A percentile compares a stretch with the other conserved stretches of the same genome.
These are phyloP conservation scores for Yponomeuta evonymella DNA, from an alignment of 2,888 invertebrate genomes.

Conservation along the genomic window DNA sequence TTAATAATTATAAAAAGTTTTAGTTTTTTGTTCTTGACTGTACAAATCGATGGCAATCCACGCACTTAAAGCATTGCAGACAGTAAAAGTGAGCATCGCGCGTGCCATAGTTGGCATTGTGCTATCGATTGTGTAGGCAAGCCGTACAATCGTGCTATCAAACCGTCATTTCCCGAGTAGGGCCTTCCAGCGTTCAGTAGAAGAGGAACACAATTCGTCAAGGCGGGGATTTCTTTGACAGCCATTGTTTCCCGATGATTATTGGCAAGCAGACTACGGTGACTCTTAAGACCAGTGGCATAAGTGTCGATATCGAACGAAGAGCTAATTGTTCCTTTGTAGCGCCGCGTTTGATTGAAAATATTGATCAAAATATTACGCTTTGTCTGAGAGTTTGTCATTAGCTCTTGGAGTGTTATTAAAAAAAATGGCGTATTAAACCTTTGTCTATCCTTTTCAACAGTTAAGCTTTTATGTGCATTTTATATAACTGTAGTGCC, in stretches of 20 bases:
- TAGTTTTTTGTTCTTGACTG: too few species aligned
- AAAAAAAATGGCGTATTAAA: background rate
- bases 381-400: background rate
- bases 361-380: background rate
- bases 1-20: too few species aligned
- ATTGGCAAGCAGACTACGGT: slow-evolving; percentile 5
- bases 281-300: background rate
- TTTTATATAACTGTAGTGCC: background rate
- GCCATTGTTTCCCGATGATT: slow-evolving; percentile 14
- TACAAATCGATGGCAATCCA: too few species aligned
- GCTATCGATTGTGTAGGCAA: too few species aligned
- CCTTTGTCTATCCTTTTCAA: background rate
- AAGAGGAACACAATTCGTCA: slow-evolving; percentile 4
- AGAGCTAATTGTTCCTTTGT: background rate
- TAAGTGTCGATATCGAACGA: background rate
- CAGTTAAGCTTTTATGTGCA: background rate
- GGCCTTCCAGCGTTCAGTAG: background rate
- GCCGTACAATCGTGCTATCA: too few species aligned
- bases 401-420: background rate
- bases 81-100: too few species aligned
- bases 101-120: too few species aligned
- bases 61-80: too few species aligned
- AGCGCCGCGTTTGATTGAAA: background rate
- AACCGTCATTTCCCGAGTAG: background rate
- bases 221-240: slow-evolving; percentile 14